Evolutionary conservation across 2,888 invertebrate species (phyloP), one percentile per base, ranked within the genome.

Genomic region (Melanostoma scalare): DNA sequence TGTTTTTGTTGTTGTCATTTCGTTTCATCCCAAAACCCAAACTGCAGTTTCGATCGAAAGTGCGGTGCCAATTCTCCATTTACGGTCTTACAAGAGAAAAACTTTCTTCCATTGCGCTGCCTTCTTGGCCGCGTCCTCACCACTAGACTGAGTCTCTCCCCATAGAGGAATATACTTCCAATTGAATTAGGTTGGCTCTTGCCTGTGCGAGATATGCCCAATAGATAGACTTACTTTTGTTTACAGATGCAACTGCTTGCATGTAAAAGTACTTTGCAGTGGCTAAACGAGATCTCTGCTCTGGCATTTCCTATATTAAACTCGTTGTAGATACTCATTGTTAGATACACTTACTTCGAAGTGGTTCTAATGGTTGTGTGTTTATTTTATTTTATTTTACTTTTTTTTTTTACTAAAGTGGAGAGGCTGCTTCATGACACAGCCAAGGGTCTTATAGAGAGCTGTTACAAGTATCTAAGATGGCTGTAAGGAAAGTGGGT

Each of bases 211-310:
- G 84, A 84, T 84, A 84, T 84, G 78, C 71, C 74, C 79, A 71
- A 71, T 71, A 84, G 84, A 84, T 84, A 84, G 78, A 84, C 84
- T 74, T 53, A 84, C 84, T 84, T 84, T 84, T 84, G 84, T 84
- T 84, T 74, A 79, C 78, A 84, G 75, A 84, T 79, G 74, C 84
- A 84, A 84, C 79, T 74, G 68, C 71, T 71, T 71, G 84, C 84
- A 79, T 84, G 84, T 79, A 72, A 20, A 20, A 71, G 75, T 81
- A 71, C 69, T 84, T 74, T 69, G 67, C 73, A 73, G 78, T 69
- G 79, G 74, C 71, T 71, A 79, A 79, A 84, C 79, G 74, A 84
- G 79, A 84, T 84, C 75, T 84, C 75, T 75, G 69, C 75, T 84
- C 75, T 75, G 69, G 65, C 61, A 75, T 84, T 82, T 78, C 72